These are phyloP conservation scores for Acleris emargana DNA, from an alignment of 2,888 invertebrate species.

Conservation along the genomic window DNA sequence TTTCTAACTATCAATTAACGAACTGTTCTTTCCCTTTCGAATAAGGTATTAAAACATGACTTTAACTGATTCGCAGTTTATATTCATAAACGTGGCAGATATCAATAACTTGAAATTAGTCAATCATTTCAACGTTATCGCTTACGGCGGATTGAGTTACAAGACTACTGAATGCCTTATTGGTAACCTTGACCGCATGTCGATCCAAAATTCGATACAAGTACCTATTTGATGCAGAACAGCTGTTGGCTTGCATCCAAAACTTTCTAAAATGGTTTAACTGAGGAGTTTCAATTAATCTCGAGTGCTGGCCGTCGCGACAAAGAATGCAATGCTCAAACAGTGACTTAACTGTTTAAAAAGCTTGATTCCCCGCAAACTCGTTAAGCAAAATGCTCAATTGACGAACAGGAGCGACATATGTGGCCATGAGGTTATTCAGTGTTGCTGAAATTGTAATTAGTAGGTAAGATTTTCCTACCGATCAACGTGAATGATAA, in stretches of 20 bases:
- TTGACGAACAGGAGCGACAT: conserved; percentile 2
- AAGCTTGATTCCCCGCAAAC: conserved; percentile 42
- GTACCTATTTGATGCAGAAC: conserved; percentile 55
- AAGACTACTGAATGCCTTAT: conserved; percentile 10
- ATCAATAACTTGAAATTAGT: conserved; percentile 12
- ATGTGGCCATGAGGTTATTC: not conserved
- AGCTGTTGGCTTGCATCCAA: conserved; percentile 70
- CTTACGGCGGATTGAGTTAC: conserved; percentile 21
- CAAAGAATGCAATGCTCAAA: conserved; percentile 30
- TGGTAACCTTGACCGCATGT: conserved; percentile 66
- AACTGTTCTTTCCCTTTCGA: not conserved
- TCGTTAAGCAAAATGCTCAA: conserved; percentile 41
- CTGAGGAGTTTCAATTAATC: conserved; percentile 70
- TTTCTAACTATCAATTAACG: conserved; percentile 4
- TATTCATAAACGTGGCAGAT: conserved; percentile 15
- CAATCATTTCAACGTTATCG: conserved; percentile 19
- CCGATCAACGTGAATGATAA: no score
- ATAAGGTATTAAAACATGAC: conserved; percentile 8
- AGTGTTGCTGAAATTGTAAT: no score
- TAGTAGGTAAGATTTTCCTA: no score
- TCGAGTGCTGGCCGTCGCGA: conserved; percentile 40
- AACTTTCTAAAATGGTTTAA: conserved; percentile 71
- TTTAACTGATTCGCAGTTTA: conserved; percentile 16
- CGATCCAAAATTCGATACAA: conserved; percentile 61
- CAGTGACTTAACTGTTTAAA: conserved; percentile 44